Evolutionary conservation across 2,888 invertebrate genomes (phyloP), one percentile per base, ranked within the genome.

Genomic region (Drymonia ruficornis): DNA sequence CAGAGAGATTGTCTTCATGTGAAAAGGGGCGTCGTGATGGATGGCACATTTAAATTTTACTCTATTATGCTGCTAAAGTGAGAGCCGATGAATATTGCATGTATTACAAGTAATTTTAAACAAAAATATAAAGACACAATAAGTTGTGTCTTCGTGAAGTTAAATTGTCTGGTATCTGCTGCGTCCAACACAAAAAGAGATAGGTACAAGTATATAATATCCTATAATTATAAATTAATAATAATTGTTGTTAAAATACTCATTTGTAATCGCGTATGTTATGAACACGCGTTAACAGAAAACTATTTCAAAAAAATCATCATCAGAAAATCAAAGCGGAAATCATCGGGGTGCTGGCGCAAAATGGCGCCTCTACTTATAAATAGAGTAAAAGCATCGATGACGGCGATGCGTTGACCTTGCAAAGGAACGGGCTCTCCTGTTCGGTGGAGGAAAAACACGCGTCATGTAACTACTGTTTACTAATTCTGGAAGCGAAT

Each of bases 1-100:
- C 50, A 7, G n/a, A 55, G 43, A 53, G 48, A 56, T 59, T 46
- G 54, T 59, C 57, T 62, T 47, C 45, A 18, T 56, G 55, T 28
- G 46, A 49, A 54, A 43, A 31, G 34, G 44, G 45, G 52, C 47
- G 55, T 68, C 56, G 55, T 62, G 60, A 71, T 62, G 49, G 42
- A 62, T 59, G 38, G 46, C 0, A 9, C 50, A 65, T 55, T 55
- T 54, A 59, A 58, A 55, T 54, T 53, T 50, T 38, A 31, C 43
- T 45, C 50, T 47, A 43, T 55, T 55, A 47, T n/a, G 54, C 40
- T 31, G 23, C 46, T 13, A 51, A 50, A 61, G 59, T 63, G 63
- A 52, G 49, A 60, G 18, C 40, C 59, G 55, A 68, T 61, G 53
- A 62, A 68, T 63, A 56, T 59, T 45, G 53, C 23, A 29, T 50